phyloP scores from a whole-genome alignment of 30 jellyfish, hydroid and myxozoan species.

The Aurelia coerulea region DNA sequence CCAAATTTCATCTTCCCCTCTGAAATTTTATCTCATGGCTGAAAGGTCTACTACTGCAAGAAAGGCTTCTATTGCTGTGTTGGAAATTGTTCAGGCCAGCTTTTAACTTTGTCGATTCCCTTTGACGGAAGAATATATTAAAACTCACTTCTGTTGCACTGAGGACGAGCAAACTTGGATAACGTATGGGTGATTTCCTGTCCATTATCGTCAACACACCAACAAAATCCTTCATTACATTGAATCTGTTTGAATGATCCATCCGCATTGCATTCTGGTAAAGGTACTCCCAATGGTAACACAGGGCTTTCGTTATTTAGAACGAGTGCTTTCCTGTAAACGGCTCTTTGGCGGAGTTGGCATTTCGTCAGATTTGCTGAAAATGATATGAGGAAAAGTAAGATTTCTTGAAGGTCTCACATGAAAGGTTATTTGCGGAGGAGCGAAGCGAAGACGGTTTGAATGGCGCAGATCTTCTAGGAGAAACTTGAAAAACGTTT shows the following conservation, averaged over 20 bases:
- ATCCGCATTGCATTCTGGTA: slow-evolving; percentile 78
- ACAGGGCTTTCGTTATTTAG: slow-evolving; percentile 47
- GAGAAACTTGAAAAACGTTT: no score
- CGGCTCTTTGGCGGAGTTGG: slow-evolving; percentile 48
- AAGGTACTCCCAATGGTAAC: slow-evolving; percentile 38
- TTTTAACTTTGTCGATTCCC: no score
- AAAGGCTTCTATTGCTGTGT: no score
- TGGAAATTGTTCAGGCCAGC: no score
- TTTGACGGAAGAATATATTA: no score
- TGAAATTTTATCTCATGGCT: no score
- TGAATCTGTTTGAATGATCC: slow-evolving; percentile 77
- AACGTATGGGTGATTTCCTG: slow-evolving; percentile 59
- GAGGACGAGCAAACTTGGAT: slow-evolving; percentile 51
- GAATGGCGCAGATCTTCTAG: no score
- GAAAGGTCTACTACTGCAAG: no score
- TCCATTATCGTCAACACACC: slow-evolving; percentile 92
- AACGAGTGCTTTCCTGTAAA: slow-evolving; percentile 28
- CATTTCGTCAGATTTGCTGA: slow-evolving; percentile 47
- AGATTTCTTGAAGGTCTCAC: no score
- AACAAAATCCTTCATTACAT: slow-evolving; percentile 88
- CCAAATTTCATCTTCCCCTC: no score
- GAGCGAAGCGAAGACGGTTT: no score
- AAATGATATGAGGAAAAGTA: background rate
- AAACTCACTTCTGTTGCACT: slow-evolving; percentile 49
- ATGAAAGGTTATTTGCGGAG: no score